Conservation (phyloP, 2,113 vertebrate genomes). For the Hirundichthys speculiger region DNA sequence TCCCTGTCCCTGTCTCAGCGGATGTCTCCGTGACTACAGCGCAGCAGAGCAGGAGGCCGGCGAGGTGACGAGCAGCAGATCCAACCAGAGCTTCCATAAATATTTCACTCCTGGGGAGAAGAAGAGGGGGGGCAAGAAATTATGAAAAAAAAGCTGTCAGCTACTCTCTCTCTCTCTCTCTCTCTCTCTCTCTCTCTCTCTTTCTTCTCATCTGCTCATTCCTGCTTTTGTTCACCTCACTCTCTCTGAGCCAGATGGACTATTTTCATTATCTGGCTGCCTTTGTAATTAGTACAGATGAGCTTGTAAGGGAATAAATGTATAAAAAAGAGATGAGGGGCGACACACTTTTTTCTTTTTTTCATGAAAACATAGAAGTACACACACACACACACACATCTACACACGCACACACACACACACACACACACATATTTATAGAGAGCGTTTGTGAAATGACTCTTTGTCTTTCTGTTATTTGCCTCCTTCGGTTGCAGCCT, state of each 20-base stretch:
- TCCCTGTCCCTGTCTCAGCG: not conserved
- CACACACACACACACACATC: too few relatives aligned
- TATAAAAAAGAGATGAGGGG: not conserved
- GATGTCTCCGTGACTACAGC: slow-evolving; percentile 3
- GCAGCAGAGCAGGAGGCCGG: slow-evolving; percentile 18
- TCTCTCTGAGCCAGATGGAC: slow-evolving; percentile 19
- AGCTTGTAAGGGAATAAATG: slow-evolving; percentile 12
- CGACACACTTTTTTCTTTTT: not conserved
- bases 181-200: too few relatives aligned
- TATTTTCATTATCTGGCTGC: slow-evolving; percentile 45
- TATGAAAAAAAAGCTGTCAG: slow-evolving; percentile 15
- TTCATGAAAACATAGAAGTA: too few relatives aligned
- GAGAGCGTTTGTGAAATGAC: too few relatives aligned
- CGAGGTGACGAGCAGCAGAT: slow-evolving; percentile 47
- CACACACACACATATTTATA: too few relatives aligned
- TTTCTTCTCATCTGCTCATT: not conserved
- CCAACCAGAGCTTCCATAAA: slow-evolving; percentile 61
- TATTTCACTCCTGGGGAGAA: slow-evolving; percentile 64
- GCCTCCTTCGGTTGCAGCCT: too few relatives aligned
- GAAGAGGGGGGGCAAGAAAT: slow-evolving; percentile 23
- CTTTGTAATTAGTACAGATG: slow-evolving; percentile 47
- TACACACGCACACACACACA: too few relatives aligned
- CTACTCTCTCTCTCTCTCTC: slow-evolving; percentile 3
- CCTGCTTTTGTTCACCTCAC: not conserved
- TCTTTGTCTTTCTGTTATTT: too few relatives aligned